Evolutionary conservation across 1,140 invertebrate genomes (phyloP).

Genomic region (Pteromalus puparum): DNA sequence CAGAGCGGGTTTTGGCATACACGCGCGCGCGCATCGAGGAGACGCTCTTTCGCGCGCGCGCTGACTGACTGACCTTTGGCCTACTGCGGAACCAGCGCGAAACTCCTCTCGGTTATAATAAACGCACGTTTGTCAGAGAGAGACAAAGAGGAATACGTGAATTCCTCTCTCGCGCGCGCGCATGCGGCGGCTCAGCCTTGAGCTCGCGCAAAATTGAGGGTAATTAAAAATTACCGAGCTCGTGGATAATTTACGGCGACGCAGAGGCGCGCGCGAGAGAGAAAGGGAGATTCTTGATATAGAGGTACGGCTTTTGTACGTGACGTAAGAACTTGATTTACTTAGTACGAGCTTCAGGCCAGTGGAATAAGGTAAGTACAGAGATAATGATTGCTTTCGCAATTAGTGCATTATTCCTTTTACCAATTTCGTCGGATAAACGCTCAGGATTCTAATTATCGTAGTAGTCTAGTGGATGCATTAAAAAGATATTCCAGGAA

Average conservation of each 20-base stretch:
- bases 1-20: not conserved
- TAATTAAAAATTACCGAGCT: slow-evolving; percentile 15
- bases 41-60: not conserved
- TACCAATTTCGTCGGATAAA: not conserved
- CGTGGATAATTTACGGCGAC: not conserved
- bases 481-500: not conserved
- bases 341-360: not conserved
- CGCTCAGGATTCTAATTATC: not conserved
- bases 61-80: slow-evolving; percentile 8
- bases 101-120: not conserved
- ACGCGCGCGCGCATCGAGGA: not conserved
- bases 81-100: not conserved
- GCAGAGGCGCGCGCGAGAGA: not conserved
- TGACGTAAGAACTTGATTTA: not conserved
- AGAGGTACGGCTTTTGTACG: not conserved
- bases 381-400: not conserved
- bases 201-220: not conserved
- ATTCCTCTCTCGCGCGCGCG: not conserved
- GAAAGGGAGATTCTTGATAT: too few species aligned
- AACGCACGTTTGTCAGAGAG: not conserved
- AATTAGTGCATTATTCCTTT: not conserved
- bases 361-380: not conserved
- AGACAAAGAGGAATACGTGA: not conserved
- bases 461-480: not conserved
- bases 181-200: not conserved